These are phyloP conservation scores for Stercorarius parasiticus DNA, from an alignment of 2,113 vertebrate genomes.

Conservation along the genomic window DNA sequence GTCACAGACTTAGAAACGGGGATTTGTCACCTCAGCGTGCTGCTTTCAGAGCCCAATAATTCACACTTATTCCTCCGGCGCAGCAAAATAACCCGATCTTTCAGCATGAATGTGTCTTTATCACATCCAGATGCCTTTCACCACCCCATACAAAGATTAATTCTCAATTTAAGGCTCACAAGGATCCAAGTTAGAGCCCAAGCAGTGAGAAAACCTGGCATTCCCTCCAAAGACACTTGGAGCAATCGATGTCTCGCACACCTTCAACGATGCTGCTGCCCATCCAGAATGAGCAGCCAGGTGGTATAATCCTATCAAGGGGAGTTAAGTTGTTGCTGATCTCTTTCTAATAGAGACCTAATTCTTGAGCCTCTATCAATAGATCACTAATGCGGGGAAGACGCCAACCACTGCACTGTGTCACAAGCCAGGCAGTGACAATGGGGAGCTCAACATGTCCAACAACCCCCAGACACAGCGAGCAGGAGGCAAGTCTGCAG, in stretches of 20 bases:
- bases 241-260: neutral
- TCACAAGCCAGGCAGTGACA: neutral
- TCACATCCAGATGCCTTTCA: neutral
- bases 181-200: neutral
- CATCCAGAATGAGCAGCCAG: neutral
- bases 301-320: slow-evolving; percentile 25
- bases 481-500: neutral
- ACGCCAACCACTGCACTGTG: accelerated
- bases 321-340: slow-evolving; percentile 19
- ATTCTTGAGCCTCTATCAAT: slow-evolving; percentile 52
- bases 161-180: neutral
- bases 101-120: neutral
- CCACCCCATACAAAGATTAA: neutral
- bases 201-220: neutral
- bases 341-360: slow-evolving; percentile 36
- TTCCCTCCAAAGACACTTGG: neutral
- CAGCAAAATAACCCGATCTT: neutral
- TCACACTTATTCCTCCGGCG: neutral
- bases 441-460: neutral
- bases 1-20: accelerated
- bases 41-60: neutral
- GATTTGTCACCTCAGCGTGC: neutral
- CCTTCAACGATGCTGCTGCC: neutral
- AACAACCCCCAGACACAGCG: accelerated
- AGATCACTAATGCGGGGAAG: neutral